Evolutionary conservation across 2,113 vertebrate species (phyloP).

Genomic region (Hystrix brachyura): DNA sequence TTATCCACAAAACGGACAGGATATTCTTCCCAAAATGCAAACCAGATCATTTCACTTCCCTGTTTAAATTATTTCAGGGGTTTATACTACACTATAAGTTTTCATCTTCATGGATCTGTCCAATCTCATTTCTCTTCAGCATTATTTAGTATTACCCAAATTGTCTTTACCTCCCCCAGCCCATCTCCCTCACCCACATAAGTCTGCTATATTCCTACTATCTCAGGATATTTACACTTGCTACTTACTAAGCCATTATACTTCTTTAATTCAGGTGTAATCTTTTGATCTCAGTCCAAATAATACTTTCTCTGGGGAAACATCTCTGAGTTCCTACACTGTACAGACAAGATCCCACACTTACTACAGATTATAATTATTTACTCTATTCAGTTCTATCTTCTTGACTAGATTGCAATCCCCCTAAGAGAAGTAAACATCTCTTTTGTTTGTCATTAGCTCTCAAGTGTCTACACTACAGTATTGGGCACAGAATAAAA

Average conservation of each 20-base stretch:
- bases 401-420: background rate
- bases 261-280: background rate
- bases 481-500: background rate
- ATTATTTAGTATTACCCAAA: slow-evolving; percentile 16
- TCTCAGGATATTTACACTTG: background rate
- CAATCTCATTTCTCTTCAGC: background rate
- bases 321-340: background rate
- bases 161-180: background rate
- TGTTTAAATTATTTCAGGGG: slow-evolving; percentile 8
- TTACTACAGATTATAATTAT: background rate
- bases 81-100: slow-evolving; percentile 34
- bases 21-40: slow-evolving; percentile 51
- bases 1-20: slow-evolving; percentile 22
- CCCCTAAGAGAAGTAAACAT: background rate
- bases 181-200: background rate
- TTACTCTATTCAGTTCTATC: background rate
- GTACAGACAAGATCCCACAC: background rate
- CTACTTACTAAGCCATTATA: background rate
- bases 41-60: background rate
- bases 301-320: background rate
- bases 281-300: background rate
- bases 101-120: background rate
- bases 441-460: background rate
- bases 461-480: background rate
- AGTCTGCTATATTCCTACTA: background rate